phyloP scores from a whole-genome alignment of 1,140 invertebrate species.

The Zaprionus kolodkinae region DNA sequence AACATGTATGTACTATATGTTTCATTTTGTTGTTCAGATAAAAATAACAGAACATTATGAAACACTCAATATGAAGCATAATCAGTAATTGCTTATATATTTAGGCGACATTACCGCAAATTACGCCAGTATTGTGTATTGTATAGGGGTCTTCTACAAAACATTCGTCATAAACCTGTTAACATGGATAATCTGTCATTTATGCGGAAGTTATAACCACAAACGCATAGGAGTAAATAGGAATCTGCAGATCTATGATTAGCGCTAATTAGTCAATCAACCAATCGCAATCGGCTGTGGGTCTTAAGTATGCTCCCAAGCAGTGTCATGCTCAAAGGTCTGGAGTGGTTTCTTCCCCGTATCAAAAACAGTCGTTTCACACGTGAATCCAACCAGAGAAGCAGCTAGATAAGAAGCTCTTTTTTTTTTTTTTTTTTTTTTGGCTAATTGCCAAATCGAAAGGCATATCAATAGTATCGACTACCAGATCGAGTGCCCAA shows the following conservation, averaged over 20 bases:
- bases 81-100: too few relatives aligned
- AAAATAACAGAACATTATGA: conserved; percentile 25
- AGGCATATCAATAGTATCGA: neutral
- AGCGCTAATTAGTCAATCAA: conserved; percentile 4
- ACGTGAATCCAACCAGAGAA: conserved; percentile 45
- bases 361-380: conserved; percentile 63
- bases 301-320: conserved; percentile 17
- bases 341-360: conserved; percentile 30
- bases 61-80: neutral
- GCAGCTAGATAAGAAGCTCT: conserved; percentile 32
- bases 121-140: too few relatives aligned
- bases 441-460: conserved; percentile 26
- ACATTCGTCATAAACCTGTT: too few relatives aligned
- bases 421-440: conserved; percentile 20
- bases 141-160: neutral
- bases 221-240: too few relatives aligned
- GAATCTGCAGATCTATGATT: too few relatives aligned
- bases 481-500: neutral
- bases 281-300: neutral
- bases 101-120: too few relatives aligned
- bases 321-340: conserved; percentile 55
- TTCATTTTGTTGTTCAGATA: conserved; percentile 17
- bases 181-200: too few relatives aligned
- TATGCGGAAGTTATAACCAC: too few relatives aligned
- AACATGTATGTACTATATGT: neutral